These are phyloP conservation scores for Cotesia typhae DNA, from an alignment of 1,140 invertebrate species.

Conservation along the genomic window DNA sequence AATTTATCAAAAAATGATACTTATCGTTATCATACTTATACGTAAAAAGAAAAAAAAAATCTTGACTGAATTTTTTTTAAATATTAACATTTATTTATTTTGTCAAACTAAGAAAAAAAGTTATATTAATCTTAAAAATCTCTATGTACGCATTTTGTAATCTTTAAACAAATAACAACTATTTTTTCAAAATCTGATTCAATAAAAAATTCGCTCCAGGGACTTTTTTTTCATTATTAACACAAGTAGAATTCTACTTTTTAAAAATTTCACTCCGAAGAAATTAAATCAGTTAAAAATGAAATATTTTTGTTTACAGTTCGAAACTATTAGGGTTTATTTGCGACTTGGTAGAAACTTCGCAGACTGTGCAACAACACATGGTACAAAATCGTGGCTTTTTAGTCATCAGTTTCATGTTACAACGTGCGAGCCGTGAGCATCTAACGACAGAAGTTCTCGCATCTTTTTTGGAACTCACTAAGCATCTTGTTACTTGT, in stretches of 20 bases:
- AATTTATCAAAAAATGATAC: no score
- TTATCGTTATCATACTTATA: no score
- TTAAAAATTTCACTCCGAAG: constrained; percentile 5
- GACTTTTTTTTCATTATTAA: no score
- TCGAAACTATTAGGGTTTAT: constrained; percentile 96
- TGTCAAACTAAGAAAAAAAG: no score
- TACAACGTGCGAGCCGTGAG: constrained; percentile 91
- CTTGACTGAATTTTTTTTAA: no score
- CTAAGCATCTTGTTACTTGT: constrained; percentile 95
- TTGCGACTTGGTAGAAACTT: constrained; percentile 95
- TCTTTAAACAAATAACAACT: no score
- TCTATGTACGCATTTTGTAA: no score
- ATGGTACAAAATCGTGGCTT: constrained; percentile 98
- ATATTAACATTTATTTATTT: no score
- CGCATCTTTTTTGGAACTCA: constrained; percentile 91
- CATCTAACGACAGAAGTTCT: constrained; percentile 94
- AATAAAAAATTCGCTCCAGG: no score
- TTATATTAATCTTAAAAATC: no score
- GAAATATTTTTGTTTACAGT: constrained; percentile 69
- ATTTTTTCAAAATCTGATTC: no score
- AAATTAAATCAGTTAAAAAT: constrained; percentile 15
- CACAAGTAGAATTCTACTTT: background rate
- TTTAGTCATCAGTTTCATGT: constrained; percentile 96
- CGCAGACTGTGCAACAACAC: constrained; percentile 97
- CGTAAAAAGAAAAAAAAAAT: no score